A percentile compares a stretch with the other conserved stretches of the same genome.
Conservation (phyloP, 2,113 vertebrate genomes). For the Neopipo cinnamomea region DNA sequence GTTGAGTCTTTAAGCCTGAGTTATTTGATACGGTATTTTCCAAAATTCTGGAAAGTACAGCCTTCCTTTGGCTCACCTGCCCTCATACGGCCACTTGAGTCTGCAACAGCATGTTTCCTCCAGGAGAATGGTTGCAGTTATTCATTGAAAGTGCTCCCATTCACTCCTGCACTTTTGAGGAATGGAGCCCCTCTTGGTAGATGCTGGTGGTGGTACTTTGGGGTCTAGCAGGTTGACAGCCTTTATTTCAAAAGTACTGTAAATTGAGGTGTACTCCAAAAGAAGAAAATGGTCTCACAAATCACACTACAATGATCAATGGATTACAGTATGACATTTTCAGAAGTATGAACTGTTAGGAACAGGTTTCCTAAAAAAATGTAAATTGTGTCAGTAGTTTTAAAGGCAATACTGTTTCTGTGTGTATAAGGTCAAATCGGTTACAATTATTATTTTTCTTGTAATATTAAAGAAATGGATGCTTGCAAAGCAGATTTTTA, state of each 20-base stretch:
- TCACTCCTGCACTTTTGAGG: accelerated
- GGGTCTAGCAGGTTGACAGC: neutral
- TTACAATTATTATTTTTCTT: neutral
- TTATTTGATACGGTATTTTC: neutral
- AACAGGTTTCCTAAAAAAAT: neutral
- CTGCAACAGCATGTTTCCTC: neutral
- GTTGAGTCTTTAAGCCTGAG: neutral
- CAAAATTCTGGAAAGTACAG: neutral
- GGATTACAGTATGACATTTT: neutral
- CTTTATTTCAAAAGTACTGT: neutral
- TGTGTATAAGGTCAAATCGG: neutral
- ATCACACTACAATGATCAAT: neutral
- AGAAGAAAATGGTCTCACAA: neutral
- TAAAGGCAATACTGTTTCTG: neutral
- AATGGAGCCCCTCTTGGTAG: neutral
- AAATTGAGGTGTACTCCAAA: neutral
- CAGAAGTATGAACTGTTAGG: neutral
- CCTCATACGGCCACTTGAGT: accelerated
- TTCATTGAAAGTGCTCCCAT: neutral
- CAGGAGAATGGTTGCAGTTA: neutral
- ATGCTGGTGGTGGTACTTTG: neutral
- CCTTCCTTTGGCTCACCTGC: neutral
- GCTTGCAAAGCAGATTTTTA: neutral
- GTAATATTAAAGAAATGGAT: neutral
- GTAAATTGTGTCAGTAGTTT: neutral